Base-by-base conservation (phyloP, 2,888 invertebrate genomes). In the Melanostoma scalare region DNA sequence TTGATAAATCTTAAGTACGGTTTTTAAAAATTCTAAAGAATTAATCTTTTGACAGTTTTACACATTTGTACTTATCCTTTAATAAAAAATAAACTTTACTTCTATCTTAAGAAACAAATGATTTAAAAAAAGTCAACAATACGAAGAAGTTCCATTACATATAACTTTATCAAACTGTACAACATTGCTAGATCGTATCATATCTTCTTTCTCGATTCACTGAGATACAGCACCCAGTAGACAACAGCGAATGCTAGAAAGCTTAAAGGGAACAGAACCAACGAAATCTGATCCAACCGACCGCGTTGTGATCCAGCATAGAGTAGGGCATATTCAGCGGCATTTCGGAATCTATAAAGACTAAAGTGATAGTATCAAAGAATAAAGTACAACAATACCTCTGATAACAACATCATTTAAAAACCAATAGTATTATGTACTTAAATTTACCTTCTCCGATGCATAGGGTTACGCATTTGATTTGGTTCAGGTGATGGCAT, bases 251-350 rank as follows among this genome's bases (percentile, higher is more conserved):
- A 94, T 3, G 93, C 91, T 42, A 92, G 85, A 89, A 94, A 94
- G 88, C 93, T 92, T 76, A 93, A 80, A 0, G 94, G 94, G 88
- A 94, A 94, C 50, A 93, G 81, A 84, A 93, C 92, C n/a, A 94
- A 92, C 5, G 94, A 93, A 84, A 92, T 92, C 88, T 93, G 93
- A 89, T 94, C 94, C 77, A 94, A 90, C 46, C 92, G 90, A 36
- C 94, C 94, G 85, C 94, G 92, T 88, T 93, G 93, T 80, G 93
- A 93, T 87, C 94, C 94, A 87, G 93, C 94, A 87, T 93, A 94
- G 90, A 94, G 92, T 42, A 94, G 92, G 5, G 93, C 93, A 63
- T 92, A 92, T 87, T 93, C 93, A 8, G 92, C 90, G 69, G 91
- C 89, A 33, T 92, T 89, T 0, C 90, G 91, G 86, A 93, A 89